These are phyloP conservation scores for Melikaiella ostensackeni DNA, from an alignment of 2,888 invertebrate species.

Conservation along the genomic window DNA sequence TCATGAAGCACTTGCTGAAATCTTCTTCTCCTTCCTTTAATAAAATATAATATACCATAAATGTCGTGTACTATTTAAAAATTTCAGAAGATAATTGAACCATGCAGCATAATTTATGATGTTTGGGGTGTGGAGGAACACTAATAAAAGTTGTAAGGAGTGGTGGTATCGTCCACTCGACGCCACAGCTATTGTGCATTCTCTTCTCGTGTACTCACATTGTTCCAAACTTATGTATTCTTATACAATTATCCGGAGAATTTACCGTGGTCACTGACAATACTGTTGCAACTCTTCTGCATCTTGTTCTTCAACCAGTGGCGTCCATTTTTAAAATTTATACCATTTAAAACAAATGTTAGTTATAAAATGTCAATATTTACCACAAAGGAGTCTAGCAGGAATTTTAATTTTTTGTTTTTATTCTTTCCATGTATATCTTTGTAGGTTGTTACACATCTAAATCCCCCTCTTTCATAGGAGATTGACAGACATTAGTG, in stretches of 20 bases:
- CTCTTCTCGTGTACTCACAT: slow-evolving; percentile 4
- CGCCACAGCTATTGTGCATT: background rate
- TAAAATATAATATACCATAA: background rate
- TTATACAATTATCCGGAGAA: background rate
- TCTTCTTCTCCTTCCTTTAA: background rate
- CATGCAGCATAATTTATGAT: background rate
- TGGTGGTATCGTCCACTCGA: background rate
- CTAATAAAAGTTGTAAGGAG: background rate
- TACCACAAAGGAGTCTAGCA: no score
- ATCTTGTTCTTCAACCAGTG: background rate
- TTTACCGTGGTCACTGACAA: background rate
- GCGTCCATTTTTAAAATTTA: background rate
- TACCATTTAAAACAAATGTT: background rate
- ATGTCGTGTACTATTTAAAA: slow-evolving; percentile 8
- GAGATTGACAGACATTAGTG: no score
- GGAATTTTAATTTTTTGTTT: no score
- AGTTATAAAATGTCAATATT: background rate
- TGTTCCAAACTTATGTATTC: slow-evolving; percentile 16
- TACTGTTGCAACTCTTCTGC: background rate
- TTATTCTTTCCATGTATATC: no score
- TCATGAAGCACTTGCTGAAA: background rate
- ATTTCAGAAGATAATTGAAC: slow-evolving; percentile 20
- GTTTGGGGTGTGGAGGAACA: slow-evolving; percentile 11
- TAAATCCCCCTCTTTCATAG: no score
- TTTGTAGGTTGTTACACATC: no score